Percentiles rank a stretch among this genome's conserved stretches.
Conservation (phyloP, 2,113 vertebrate genomes). For the Kryptolebias marmoratus region DNA sequence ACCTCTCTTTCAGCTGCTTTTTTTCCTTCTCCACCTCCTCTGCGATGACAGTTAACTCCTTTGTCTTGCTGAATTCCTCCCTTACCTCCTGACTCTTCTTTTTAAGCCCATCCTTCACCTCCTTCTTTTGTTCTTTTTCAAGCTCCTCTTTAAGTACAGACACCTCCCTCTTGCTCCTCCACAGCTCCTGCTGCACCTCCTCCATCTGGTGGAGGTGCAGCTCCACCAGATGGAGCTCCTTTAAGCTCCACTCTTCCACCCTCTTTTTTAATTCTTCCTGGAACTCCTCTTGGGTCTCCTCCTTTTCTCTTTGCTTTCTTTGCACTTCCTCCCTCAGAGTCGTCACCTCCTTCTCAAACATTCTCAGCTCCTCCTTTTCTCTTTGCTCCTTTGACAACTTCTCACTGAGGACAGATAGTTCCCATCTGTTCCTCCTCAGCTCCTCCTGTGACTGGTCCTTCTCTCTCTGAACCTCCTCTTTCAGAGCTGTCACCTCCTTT, state of each 20-base stretch:
- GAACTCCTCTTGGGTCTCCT: not conserved
- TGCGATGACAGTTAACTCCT: constrained; percentile 10
- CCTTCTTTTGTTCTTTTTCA: constrained; percentile 14
- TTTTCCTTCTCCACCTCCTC: constrained; percentile 25
- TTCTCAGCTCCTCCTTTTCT: not conserved
- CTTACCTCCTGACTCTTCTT: not conserved
- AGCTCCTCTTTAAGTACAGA: constrained; percentile 18
- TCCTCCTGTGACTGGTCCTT: too few relatives aligned
- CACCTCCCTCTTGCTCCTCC: not conserved
- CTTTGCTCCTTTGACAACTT: not conserved
- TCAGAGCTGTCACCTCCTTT: too few relatives aligned
- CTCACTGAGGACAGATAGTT: not conserved
- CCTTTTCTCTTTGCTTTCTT: not conserved
- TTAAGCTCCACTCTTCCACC: constrained; percentile 30
- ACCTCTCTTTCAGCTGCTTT: not conserved
- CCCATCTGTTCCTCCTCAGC: not conserved
- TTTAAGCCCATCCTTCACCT: constrained; percentile 22
- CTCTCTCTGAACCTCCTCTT: too few relatives aligned
- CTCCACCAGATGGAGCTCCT: too few relatives aligned
- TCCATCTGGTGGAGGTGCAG: constrained; percentile 1
- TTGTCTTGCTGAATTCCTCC: constrained; percentile 14
- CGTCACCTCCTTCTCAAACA: not conserved
- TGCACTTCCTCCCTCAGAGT: constrained; percentile 49
- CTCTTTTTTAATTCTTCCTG: constrained; percentile 3
- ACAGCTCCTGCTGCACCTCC: constrained; percentile 39